phyloP scores from a whole-genome alignment of 1,140 invertebrate species.

The Drosophila gunungcola region DNA sequence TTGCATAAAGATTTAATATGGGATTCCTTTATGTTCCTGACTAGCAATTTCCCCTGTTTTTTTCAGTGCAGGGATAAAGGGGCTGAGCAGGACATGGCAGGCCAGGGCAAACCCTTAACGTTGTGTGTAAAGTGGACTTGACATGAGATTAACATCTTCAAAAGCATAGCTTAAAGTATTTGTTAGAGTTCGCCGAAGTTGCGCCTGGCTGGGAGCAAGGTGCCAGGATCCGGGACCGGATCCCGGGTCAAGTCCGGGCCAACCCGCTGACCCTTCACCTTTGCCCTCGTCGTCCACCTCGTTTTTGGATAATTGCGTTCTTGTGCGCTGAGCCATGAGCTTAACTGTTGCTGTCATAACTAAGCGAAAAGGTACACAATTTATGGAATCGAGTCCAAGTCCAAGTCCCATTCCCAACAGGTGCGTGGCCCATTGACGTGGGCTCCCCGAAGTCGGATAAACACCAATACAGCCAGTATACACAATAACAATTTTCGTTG shows the following conservation, averaged over 20 bases:
- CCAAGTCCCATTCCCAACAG: slow-evolving; percentile 33
- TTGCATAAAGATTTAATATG: no score
- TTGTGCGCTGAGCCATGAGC: slow-evolving; percentile 82
- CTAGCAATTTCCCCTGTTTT: not conserved
- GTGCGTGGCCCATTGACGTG: slow-evolving; percentile 25
- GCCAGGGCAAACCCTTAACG: slow-evolving; percentile 66
- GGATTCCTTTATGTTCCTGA: no score
- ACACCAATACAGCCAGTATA: slow-evolving; percentile 10
- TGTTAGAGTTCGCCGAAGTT: slow-evolving; percentile 78
- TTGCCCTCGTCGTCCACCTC: slow-evolving; percentile 11
- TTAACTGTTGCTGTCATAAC: slow-evolving; percentile 84
- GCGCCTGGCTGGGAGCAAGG: slow-evolving; percentile 44
- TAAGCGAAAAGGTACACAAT: slow-evolving; percentile 82
- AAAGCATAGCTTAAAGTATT: slow-evolving; percentile 83
- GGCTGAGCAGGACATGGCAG: slow-evolving; percentile 17
- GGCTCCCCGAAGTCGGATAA: slow-evolving; percentile 7
- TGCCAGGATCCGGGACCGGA: slow-evolving; percentile 29
- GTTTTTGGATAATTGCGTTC: slow-evolving; percentile 81
- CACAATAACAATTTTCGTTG: slow-evolving; percentile 76
- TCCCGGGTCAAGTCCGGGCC: slow-evolving; percentile 19
- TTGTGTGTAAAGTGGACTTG: slow-evolving; percentile 84
- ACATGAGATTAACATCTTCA: slow-evolving; percentile 84
- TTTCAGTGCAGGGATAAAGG: slow-evolving; percentile 11
- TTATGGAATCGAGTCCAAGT: slow-evolving; percentile 70
- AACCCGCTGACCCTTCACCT: slow-evolving; percentile 35